phyloP scores from a whole-genome alignment of 2,888 invertebrate genomes.

The Slavum lentiscoides region DNA sequence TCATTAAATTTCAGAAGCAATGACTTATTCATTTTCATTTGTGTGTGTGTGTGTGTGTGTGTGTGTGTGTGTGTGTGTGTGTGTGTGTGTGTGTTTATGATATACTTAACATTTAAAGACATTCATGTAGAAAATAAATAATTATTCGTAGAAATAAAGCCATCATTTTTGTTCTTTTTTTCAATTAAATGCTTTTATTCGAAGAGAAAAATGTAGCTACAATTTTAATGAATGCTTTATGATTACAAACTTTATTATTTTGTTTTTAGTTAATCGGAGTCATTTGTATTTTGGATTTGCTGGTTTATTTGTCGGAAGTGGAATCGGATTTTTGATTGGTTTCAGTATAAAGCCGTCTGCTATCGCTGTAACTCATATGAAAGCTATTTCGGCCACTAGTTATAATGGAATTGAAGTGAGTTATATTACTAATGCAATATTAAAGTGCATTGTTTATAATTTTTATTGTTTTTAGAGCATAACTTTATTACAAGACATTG shows the following conservation, averaged over 20 bases:
- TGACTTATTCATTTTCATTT: no score
- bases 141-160: no score
- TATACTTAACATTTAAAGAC: no score
- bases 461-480: conserved; percentile 61
- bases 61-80: no score
- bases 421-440: not conserved
- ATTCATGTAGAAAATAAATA: no score
- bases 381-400: conserved; percentile 60
- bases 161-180: not conserved
- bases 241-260: not conserved
- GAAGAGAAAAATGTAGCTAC: no score
- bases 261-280: conserved; percentile 58
- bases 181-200: not conserved
- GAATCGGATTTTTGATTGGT: conserved; percentile 60
- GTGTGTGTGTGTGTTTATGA: no score
- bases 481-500: conserved; percentile 62
- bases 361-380: conserved; percentile 59
- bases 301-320: conserved; percentile 60
- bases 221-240: no score
- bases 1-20: no score
- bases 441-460: not conserved
- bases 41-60: no score
- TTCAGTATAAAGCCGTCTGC: conserved; percentile 57
- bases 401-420: conserved; percentile 61
- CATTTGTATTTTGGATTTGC: conserved; percentile 60